Percentiles rank a stretch among this genome's conserved stretches.
phyloP scores from a whole-genome alignment of 1,140 invertebrate species.

The Caenorhabditis elegans region WBcel235 BX284606.5:3299501-3300000 shows the following conservation, averaged over 20 bases:
- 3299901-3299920: not conserved
- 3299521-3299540: not conserved
- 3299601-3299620: not conserved
- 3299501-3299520: not conserved
- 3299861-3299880: not conserved
- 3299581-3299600: not conserved
- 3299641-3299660: not conserved
- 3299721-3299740: no score
- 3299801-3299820: not conserved
- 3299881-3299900: no score
- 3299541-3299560: not conserved
- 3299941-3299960: not conserved
- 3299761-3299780: no score
- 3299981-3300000: not conserved
- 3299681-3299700: not conserved
- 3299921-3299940: not conserved
- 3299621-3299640: not conserved
- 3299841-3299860: not conserved
- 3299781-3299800: not conserved
- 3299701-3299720: not conserved
- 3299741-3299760: no score
- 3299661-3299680: not conserved
- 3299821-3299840: not conserved
- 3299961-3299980: not conserved
- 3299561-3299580: not conserved